phyloP scores from a whole-genome alignment of 1,140 invertebrate species.

The Arctopsyche grandis region DNA sequence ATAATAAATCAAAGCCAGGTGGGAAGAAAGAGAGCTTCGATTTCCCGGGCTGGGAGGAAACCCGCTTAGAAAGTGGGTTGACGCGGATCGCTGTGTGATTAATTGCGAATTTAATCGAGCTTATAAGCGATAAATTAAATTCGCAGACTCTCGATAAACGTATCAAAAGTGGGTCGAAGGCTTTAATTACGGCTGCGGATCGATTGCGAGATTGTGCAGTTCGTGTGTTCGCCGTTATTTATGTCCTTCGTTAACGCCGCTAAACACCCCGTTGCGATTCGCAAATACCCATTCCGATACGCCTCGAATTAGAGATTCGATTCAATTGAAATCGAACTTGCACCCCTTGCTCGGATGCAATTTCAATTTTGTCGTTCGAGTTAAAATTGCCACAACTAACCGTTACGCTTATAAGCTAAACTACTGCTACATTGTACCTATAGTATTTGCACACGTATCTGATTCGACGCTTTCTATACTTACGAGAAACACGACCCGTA shows the following conservation, averaged over 20 bases:
- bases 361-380: no score
- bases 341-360: no score
- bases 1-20: no score
- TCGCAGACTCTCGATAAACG: neutral
- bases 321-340: no score
- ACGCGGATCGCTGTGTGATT: neutral
- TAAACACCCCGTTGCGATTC: neutral
- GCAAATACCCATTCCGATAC: neutral
- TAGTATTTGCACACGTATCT: no score
- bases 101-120: slow-evolving; percentile 18
- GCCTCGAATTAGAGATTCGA: no score
- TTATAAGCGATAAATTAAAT: neutral
- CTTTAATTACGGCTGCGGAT: neutral
- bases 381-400: no score
- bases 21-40: no score
- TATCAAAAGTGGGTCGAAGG: slow-evolving; percentile 3
- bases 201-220: neutral
- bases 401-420: no score
- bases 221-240: neutral
- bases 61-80: slow-evolving; percentile 15
- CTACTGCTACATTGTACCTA: no score
- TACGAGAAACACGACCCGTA: no score
- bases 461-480: no score
- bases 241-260: neutral
- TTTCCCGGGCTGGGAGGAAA: neutral